Conservation (phyloP, 2,113 vertebrate genomes). For the Muscicapa adusta region DNA sequence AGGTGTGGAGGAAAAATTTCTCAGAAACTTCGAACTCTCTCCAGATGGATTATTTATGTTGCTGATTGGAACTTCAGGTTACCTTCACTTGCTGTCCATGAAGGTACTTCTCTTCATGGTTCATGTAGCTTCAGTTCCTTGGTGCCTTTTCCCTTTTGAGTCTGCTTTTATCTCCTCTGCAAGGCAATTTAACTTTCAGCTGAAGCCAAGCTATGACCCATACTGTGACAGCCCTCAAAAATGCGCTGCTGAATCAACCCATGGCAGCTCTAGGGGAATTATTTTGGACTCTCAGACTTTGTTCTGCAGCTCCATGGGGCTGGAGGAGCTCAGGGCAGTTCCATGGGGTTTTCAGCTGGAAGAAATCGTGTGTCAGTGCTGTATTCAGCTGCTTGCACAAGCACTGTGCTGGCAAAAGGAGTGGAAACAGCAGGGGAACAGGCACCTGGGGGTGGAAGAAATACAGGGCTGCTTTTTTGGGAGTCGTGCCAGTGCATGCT, state of each 20-base stretch:
- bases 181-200: not conserved
- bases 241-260: not conserved
- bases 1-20: constrained; percentile 86
- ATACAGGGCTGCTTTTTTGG: not conserved
- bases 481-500: not conserved
- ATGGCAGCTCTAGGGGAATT: not conserved
- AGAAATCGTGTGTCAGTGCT: rapidly evolving
- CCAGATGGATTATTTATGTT: constrained; percentile 87
- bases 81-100: constrained; percentile 86
- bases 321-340: not conserved
- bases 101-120: constrained; percentile 74
- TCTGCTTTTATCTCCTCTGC: not conserved
- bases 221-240: not conserved
- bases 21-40: constrained; percentile 87
- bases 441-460: not conserved
- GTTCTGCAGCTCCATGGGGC: not conserved
- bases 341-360: not conserved
- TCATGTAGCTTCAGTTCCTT: not conserved
- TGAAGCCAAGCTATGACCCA: not conserved
- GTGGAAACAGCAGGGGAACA: not conserved
- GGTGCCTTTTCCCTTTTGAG: not conserved
- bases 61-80: constrained; percentile 85
- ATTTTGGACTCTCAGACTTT: not conserved
- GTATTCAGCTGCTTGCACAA: not conserved
- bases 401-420: not conserved